phyloP scores from a whole-genome alignment of 2,888 invertebrate species.

The Diogma glabrata region DNA sequence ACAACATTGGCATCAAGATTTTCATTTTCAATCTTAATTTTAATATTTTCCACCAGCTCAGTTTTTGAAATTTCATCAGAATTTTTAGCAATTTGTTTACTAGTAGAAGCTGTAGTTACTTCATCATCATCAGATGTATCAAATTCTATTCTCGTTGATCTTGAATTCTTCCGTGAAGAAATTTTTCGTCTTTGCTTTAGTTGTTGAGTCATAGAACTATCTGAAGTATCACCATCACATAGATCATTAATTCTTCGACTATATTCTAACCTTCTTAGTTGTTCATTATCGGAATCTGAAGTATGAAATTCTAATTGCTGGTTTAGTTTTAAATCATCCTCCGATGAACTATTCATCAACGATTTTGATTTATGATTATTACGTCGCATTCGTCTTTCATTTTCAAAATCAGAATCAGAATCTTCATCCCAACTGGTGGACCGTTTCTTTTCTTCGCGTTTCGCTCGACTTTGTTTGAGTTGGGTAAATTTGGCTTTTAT shows the following conservation, averaged over 20 bases:
- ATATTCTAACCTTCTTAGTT: slow-evolving; percentile 38
- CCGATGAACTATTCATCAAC: slow-evolving; percentile 44
- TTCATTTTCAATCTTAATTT: slow-evolving; percentile 2
- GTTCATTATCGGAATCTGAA: slow-evolving; percentile 41
- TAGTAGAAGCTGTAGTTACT: not conserved
- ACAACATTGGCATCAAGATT: not conserved
- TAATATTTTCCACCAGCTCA: slow-evolving; percentile 19
- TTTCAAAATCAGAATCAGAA: slow-evolving; percentile 53
- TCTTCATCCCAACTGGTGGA: slow-evolving; percentile 84
- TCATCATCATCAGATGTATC: slow-evolving; percentile 64
- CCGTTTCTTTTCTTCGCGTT: slow-evolving; percentile 79
- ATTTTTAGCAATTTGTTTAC: too few relatives aligned
- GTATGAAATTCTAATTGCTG: slow-evolving; percentile 36
- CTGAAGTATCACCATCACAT: slow-evolving; percentile 35
- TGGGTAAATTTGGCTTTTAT: slow-evolving; percentile 83
- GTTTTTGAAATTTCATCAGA: slow-evolving; percentile 30
- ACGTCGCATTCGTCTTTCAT: slow-evolving; percentile 27
- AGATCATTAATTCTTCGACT: slow-evolving; percentile 39
- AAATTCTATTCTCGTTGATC: slow-evolving; percentile 57
- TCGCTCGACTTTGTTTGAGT: slow-evolving; percentile 75
- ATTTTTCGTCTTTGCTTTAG: slow-evolving; percentile 40
- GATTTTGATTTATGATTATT: slow-evolving; percentile 22
- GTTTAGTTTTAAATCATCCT: slow-evolving; percentile 32
- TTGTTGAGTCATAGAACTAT: slow-evolving; percentile 25
- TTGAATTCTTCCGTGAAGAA: slow-evolving; percentile 51